phyloP scores from a whole-genome alignment of 1,140 invertebrate species.

The roundworm (Caenorhabditis elegans) region WBcel235 BX284604.4:11373501-11374000 shows the following conservation, averaged over 20 bases:
- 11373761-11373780: not conserved
- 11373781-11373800: not conserved
- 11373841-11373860: not conserved
- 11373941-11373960: not conserved
- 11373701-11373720: not conserved
- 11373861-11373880: not conserved
- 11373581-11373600: not conserved
- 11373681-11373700: not conserved
- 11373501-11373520: not conserved
- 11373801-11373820: not conserved
- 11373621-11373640: not conserved
- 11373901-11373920: no score
- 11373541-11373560: not conserved
- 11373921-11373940: not conserved
- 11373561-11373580: not conserved
- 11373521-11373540: not conserved
- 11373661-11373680: not conserved
- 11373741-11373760: not conserved
- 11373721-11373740: not conserved
- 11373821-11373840: not conserved
- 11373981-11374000: not conserved
- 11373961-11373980: not conserved
- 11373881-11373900: no score
- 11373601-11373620: not conserved
- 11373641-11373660: not conserved